A percentile compares a stretch with the other conserved stretches of the same genome.
Conservation (phyloP, 2,888 invertebrate species). For the Aromia moschata region DNA sequence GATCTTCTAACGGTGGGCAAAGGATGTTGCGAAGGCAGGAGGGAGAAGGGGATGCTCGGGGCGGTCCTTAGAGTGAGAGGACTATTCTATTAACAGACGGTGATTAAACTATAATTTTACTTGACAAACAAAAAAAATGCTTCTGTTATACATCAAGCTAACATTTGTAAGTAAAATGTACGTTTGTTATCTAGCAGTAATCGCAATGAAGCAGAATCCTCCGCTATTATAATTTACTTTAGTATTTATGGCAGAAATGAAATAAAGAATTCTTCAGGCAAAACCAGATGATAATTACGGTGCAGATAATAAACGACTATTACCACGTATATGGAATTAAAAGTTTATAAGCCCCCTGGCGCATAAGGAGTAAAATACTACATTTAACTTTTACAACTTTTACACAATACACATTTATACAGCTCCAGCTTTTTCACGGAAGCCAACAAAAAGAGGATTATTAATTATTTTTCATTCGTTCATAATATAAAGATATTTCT, state of each 20-base stretch:
- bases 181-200: neutral
- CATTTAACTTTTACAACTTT: conserved; percentile 3
- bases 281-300: neutral
- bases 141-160: no score
- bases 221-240: neutral
- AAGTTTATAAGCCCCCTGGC: conserved; percentile 8
- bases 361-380: conserved; percentile 2
- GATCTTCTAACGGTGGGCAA: no score
- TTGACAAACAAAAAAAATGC: no score
- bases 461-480: conserved; percentile 1
- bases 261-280: neutral
- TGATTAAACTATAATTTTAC: no score
- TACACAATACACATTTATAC: conserved; percentile 7
- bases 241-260: neutral
- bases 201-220: neutral
- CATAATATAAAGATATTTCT: neutral
- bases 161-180: no score
- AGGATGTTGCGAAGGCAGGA: no score
- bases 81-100: no score
- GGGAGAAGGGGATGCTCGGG: no score
- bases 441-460: neutral
- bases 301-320: conserved; percentile 2
- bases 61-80: no score
- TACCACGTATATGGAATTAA: conserved; percentile 2
- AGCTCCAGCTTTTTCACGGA: conserved; percentile 2